A percentile compares a stretch with the other conserved stretches of the same genome.
phyloP scores from a whole-genome alignment of 2,888 invertebrate species.

The Troides oblongomaculatus region DNA sequence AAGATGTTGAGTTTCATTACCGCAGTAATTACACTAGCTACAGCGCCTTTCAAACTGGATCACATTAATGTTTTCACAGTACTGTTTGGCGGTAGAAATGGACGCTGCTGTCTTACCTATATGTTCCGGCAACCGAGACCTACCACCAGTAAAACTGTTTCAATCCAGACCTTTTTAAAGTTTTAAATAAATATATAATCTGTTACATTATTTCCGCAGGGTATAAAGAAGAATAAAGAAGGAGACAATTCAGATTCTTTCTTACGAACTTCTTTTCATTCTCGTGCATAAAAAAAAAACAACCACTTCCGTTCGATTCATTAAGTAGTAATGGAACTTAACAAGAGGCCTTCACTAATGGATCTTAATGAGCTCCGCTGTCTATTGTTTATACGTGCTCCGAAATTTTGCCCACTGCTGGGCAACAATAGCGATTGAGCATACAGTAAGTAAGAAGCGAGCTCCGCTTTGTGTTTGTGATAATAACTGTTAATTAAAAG shows the following conservation, averaged over 20 bases:
- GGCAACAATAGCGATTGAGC: conserved; percentile 15
- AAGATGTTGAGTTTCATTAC: too few relatives aligned
- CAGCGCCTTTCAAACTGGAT: too few relatives aligned
- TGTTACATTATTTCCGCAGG: too few relatives aligned
- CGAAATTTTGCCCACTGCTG: not conserved
- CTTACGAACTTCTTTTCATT: not conserved
- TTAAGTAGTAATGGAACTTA: conserved; percentile 21
- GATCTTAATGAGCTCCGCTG: conserved; percentile 12
- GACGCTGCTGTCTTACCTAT: too few relatives aligned
- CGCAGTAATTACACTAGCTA: too few relatives aligned
- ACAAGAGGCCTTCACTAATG: conserved; percentile 22
- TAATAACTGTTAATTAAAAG: not conserved
- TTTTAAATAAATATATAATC: too few relatives aligned
- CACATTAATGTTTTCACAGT: too few relatives aligned
- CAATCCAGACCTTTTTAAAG: too few relatives aligned
- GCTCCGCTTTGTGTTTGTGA: too few relatives aligned
- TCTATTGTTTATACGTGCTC: conserved; percentile 25
- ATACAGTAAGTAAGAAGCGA: not conserved
- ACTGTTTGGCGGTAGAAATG: too few relatives aligned
- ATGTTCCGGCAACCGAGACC: too few relatives aligned
- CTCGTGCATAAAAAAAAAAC: conserved; percentile 11
- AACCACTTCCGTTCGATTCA: conserved; percentile 13
- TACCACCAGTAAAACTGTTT: too few relatives aligned
- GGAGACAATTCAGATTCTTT: not conserved
- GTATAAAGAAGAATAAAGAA: not conserved